Evolutionary conservation across 2,888 invertebrate species (phyloP).

Genomic region (Meandrusa payeni): DNA sequence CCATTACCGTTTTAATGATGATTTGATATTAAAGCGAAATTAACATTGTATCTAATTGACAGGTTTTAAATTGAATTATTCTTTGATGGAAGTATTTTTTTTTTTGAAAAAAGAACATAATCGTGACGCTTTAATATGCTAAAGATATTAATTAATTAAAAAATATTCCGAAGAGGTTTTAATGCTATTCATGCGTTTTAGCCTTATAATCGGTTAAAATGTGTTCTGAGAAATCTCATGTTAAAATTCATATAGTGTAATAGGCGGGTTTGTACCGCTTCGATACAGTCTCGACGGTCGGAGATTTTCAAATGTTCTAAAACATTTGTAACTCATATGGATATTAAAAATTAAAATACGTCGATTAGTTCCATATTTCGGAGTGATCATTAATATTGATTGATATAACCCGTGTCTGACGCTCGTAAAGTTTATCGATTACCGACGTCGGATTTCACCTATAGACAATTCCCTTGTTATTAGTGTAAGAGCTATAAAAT

Average conservation of each 20-base stretch:
- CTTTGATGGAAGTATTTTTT: not conserved
- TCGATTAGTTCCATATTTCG: constrained; percentile 74
- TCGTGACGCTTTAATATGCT: not conserved
- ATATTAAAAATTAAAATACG: constrained; percentile 64
- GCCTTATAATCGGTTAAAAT: not conserved
- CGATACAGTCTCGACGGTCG: not conserved
- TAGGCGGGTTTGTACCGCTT: constrained; percentile 1
- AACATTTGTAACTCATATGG: constrained; percentile 51
- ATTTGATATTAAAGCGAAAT: constrained; percentile 13
- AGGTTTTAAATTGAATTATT: constrained; percentile 6
- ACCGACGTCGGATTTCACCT: constrained; percentile 57
- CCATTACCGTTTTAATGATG: constrained; percentile 15
- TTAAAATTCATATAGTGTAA: constrained; percentile 1
- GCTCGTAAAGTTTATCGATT: constrained; percentile 66
- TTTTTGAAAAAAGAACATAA: not conserved
- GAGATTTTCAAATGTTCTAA: constrained; percentile 21
- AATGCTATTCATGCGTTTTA: not conserved
- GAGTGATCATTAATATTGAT: constrained; percentile 71
- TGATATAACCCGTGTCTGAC: constrained; percentile 73
- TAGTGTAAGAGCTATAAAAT: constrained; percentile 54
- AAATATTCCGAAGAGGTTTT: not conserved
- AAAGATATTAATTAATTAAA: constrained; percentile 1
- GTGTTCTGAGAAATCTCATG: constrained; percentile 1
- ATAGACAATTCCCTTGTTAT: constrained; percentile 54
- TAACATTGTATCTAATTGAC: not conserved